Evolutionary conservation across 2,113 vertebrate genomes (phyloP).

Genomic region (Nanorana parkeri): DNA sequence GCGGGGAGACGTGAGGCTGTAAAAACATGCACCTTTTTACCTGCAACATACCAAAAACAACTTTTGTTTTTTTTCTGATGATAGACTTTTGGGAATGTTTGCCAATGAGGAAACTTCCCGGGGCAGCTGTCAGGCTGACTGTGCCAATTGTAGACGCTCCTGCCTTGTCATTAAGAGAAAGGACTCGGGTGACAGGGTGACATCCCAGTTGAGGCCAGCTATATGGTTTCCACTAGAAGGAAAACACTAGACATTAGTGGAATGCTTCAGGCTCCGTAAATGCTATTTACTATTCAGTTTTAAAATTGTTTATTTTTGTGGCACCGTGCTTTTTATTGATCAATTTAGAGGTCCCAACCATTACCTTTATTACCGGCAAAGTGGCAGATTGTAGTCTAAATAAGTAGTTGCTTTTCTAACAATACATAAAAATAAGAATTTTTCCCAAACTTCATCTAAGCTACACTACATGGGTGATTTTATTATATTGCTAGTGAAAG

Average conservation of each 20-base stretch:
- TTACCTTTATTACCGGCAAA: not conserved
- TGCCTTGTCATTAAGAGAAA: conserved; percentile 36
- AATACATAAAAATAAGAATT: not conserved
- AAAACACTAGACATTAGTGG: conserved; percentile 16
- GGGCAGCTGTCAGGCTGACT: conserved; percentile 4
- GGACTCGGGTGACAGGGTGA: conserved; percentile 48
- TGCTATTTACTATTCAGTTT: conserved; percentile 20
- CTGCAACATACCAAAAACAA: conserved; percentile 74
- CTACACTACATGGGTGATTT: too few relatives aligned
- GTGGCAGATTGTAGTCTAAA: not conserved
- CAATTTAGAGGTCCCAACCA: not conserved
- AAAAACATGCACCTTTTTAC: conserved; percentile 82
- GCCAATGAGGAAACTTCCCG: conserved; percentile 44
- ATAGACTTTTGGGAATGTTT: conserved; percentile 61
- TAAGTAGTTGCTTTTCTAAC: not conserved
- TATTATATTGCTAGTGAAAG: too few relatives aligned
- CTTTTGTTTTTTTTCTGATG: conserved; percentile 70
- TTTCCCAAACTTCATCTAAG: not conserved
- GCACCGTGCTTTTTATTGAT: conserved; percentile 1
- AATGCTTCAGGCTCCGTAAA: conserved; percentile 22
- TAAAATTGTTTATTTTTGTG: conserved; percentile 26
- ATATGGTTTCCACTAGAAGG: conserved; percentile 9
- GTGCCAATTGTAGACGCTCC: conserved; percentile 28
- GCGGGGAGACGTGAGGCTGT: conserved; percentile 75
- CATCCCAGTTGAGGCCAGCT: conserved; percentile 38